phyloP scores from a whole-genome alignment of 2,797 vertebrate genomes.

The Delichon dasypus region DNA sequence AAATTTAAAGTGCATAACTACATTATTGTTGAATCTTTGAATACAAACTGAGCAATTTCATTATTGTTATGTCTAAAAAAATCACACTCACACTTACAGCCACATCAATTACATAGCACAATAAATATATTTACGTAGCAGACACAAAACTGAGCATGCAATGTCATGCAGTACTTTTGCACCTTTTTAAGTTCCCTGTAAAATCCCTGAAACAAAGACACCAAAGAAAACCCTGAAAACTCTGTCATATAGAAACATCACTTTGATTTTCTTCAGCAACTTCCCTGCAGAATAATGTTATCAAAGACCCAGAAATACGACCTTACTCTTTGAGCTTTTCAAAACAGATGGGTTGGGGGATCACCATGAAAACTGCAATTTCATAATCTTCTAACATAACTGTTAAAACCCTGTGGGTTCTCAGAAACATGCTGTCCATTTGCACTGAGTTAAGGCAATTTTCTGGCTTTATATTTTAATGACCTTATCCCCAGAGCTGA shows the following conservation, averaged over 20 bases:
- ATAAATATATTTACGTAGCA: neutral
- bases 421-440: neutral
- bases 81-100: neutral
- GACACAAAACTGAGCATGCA: neutral
- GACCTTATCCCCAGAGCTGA: neutral
- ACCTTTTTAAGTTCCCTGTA: neutral
- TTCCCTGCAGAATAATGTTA: constrained; percentile 33
- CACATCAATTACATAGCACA: neutral
- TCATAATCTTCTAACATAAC: constrained; percentile 4
- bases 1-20: neutral
- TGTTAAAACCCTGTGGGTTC: neutral
- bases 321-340: constrained; percentile 46
- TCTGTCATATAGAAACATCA: constrained; percentile 12
- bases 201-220: constrained; percentile 22
- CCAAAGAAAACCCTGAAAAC: constrained; percentile 46
- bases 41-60: neutral
- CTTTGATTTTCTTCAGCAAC: constrained; percentile 53
- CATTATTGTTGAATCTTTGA: neutral
- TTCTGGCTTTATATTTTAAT: constrained; percentile 11
- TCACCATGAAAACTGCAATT: constrained; percentile 18
- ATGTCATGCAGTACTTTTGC: neutral
- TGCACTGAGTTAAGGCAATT: neutral
- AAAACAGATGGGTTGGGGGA: constrained; percentile 13
- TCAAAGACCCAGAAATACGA: constrained; percentile 16
- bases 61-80: neutral